Conservation (phyloP, 2,113 vertebrate genomes). For the Pungitius pungitius region DNA sequence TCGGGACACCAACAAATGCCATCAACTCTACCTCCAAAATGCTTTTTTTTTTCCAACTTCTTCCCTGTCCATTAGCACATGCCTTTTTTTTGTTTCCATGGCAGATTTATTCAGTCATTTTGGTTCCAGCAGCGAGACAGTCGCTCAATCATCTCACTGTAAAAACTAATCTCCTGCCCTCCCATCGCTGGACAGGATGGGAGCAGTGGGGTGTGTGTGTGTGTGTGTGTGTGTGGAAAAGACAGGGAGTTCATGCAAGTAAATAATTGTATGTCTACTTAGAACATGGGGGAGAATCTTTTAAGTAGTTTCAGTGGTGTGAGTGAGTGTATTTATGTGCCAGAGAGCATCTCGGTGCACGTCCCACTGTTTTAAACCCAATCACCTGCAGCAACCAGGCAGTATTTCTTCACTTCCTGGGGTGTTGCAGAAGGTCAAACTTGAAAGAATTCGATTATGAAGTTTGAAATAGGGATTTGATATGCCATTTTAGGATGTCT, state of each 20-base stretch:
- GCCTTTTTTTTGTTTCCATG: conserved; percentile 67
- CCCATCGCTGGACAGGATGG: conserved; percentile 39
- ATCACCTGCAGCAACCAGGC: conserved; percentile 57
- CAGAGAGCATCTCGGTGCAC: conserved; percentile 54
- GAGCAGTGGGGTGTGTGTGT: conserved; percentile 4
- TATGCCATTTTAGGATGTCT: background rate
- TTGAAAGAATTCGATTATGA: conserved; percentile 54
- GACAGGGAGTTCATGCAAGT: conserved; percentile 44
- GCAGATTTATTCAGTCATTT: conserved; percentile 78
- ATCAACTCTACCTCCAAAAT: conserved; percentile 45
- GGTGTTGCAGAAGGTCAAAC: conserved; percentile 54
- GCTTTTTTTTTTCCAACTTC: conserved; percentile 46
- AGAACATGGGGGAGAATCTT: conserved; percentile 43
- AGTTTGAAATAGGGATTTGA: conserved; percentile 29
- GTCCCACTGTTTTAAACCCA: conserved; percentile 54
- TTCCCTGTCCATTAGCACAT: conserved; percentile 70
- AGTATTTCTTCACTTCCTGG: conserved; percentile 64
- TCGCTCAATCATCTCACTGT: conserved; percentile 61
- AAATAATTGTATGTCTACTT: conserved; percentile 56
- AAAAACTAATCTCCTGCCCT: conserved; percentile 73
- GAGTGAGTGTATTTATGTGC: conserved; percentile 50
- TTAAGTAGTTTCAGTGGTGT: conserved; percentile 41
- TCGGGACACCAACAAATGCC: conserved; percentile 35
- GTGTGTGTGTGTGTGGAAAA: conserved; percentile 34
- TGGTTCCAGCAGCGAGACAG: conserved; percentile 53